phyloP scores from a whole-genome alignment of 2,888 invertebrate genomes.

The Lagria hirta region DNA sequence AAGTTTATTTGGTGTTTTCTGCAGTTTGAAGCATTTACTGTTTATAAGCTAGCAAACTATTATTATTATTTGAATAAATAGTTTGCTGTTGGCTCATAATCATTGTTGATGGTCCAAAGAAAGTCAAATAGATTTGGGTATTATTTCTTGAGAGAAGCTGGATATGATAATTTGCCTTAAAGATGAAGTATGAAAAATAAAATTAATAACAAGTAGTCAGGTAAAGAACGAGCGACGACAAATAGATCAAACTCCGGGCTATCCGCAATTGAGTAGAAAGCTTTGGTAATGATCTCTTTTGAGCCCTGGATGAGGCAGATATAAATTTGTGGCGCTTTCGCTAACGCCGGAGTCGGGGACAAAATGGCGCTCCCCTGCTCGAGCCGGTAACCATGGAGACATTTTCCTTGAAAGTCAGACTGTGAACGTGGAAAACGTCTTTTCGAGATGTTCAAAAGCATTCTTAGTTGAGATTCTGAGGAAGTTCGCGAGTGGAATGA shows the following conservation, averaged over 20 bases:
- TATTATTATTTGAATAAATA: no score
- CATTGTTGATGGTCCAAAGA: no score
- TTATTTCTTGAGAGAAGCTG: no score
- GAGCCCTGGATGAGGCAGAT: slow-evolving; percentile 58
- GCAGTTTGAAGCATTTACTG: no score
- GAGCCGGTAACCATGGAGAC: slow-evolving; percentile 53
- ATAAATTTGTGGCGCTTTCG: slow-evolving; percentile 57
- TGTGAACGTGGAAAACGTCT: slow-evolving; percentile 32
- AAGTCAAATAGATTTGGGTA: no score
- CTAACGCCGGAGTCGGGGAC: slow-evolving; percentile 51
- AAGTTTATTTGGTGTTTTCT: no score
- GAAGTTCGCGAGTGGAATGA: slow-evolving; percentile 42
- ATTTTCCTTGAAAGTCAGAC: slow-evolving; percentile 46
- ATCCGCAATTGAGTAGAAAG: slow-evolving; percentile 58
- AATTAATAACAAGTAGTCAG: no score
- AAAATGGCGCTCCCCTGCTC: slow-evolving; percentile 51
- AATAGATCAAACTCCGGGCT: slow-evolving; percentile 56
- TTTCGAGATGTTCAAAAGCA: slow-evolving; percentile 29
- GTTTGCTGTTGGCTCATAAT: no score
- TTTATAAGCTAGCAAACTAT: no score
- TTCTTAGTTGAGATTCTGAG: slow-evolving; percentile 41
- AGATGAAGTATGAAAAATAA: no score
- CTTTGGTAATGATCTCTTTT: slow-evolving; percentile 58
- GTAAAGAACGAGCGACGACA: slow-evolving; percentile 52
- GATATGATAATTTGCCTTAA: no score